These are phyloP conservation scores for Tinea pellionella DNA, from an alignment of 2,888 invertebrate genomes.

Conservation along the genomic window DNA sequence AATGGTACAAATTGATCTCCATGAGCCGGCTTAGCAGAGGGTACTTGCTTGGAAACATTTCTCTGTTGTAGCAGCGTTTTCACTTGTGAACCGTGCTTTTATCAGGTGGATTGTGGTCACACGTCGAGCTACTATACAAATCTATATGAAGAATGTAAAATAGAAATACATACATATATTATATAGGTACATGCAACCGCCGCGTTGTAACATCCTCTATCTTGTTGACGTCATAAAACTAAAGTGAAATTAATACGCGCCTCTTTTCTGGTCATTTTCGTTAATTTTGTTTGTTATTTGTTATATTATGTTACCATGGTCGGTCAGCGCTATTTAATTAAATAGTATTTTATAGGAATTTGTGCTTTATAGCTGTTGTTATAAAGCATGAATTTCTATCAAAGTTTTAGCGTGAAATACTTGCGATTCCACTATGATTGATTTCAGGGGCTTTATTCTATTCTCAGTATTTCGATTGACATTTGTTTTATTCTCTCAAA, in stretches of 20 bases:
- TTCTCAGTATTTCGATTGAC: background rate
- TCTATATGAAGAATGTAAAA: too few species aligned
- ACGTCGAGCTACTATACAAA: too few species aligned
- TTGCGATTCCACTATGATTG: background rate
- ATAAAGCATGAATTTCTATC: background rate
- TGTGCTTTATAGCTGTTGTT: background rate
- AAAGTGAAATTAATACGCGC: background rate
- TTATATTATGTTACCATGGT: background rate
- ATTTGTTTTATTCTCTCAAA: too few species aligned
- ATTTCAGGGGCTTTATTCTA: background rate
- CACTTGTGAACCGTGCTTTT: too few species aligned
- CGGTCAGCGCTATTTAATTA: background rate
- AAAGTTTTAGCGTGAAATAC: background rate
- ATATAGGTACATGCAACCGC: too few species aligned
- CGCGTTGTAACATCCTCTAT: too few species aligned
- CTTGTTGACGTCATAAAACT: background rate
- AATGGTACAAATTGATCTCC: too few species aligned
- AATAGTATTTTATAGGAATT: background rate
- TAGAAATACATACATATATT: too few species aligned
- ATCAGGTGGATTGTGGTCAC: too few species aligned
- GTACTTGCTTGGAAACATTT: too few species aligned
- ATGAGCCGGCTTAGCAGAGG: too few species aligned
- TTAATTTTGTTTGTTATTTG: conserved; percentile 6
- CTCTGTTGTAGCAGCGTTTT: too few species aligned
- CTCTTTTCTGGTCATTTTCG: background rate